Base-by-base conservation (phyloP, 2,888 invertebrate species). In the Lymantria dispar region DNA sequence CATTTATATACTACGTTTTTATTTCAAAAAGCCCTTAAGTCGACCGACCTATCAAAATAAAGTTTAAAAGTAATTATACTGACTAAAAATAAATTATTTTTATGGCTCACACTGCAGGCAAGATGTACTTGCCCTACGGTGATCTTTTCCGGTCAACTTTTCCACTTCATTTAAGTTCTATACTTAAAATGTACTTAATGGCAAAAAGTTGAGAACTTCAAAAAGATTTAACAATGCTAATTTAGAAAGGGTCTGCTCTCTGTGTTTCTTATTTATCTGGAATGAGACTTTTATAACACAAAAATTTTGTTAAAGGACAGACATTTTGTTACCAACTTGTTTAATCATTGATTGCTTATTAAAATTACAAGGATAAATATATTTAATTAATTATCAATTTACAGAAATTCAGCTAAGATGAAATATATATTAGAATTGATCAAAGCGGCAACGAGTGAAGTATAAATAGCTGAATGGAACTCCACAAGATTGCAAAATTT, bases 161-260 rank as follows among this genome's bases (percentile, higher is more conserved):
- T 85, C 85, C 83, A 87, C 88, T 90, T 90, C 87, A 89, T 89
- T 90, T 88, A 88, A 89, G 86, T 90, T 89, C 81, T 80, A 78
- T 83, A 80, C 87, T 89, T 86, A 88, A 87, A 86, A 83, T 82
- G 84, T 84, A 84, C 84, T 79, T 85, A 87, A 90, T 85, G 85
- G 83, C 78, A 74, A 74, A 85, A 89, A 88, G 85, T 90, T 88
- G 69, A 78, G 62, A 74, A 83, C 80, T 85, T 84, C 78, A 80
- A 82, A 82, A 89, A 89, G 88, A 88, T 88, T 88, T 89, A 88
- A 89, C 89, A 89, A 88, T 87, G 85, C 85, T 86, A 85, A 85
- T 87, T 88, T 85, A 80, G 33, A 83, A 83, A 81, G 80, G 85
- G 83, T 75, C 78, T 56, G 76, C 74, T 73, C 75, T 75, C 70